Conservation (phyloP, 2,797 vertebrate genomes). For the Crotalus adamanteus region DNA sequence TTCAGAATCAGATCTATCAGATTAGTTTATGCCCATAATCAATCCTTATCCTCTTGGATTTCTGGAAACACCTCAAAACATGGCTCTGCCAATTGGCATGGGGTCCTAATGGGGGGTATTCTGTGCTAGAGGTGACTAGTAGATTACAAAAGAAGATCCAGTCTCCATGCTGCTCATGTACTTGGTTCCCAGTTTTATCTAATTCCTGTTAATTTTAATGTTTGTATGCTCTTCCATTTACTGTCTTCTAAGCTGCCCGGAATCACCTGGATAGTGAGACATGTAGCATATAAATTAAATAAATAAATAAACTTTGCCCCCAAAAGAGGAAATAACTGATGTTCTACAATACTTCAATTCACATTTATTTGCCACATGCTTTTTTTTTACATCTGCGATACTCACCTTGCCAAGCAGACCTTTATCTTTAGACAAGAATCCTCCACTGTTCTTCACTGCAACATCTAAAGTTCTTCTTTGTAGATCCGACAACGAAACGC, state of each 20-base stretch:
- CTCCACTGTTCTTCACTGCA: slow-evolving; percentile 94
- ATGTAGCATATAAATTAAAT: neutral
- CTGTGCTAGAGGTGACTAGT: neutral
- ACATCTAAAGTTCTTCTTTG: slow-evolving; percentile 89
- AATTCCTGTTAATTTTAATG: neutral
- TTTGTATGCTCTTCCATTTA: neutral
- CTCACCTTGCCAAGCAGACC: slow-evolving; percentile 93
- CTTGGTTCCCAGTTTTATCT: neutral
- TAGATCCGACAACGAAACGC: slow-evolving; percentile 85
- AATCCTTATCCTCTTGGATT: neutral
- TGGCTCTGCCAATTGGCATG: neutral
- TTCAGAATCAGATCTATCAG: neutral
- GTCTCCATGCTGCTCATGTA: neutral
- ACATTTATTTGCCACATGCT: neutral
- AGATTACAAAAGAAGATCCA: neutral
- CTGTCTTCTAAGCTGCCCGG: neutral
- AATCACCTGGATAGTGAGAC: neutral
- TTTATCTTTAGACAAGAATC: slow-evolving; percentile 94
- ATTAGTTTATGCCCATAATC: neutral
- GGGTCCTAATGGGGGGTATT: neutral
- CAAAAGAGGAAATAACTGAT: neutral
- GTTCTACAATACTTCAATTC: neutral
- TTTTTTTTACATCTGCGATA: slow-evolving; percentile 25
- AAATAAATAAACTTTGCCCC: neutral
- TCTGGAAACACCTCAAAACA: neutral